Base-by-base conservation (phyloP, 2,113 vertebrate species). In the Chlamydotis undulata region DNA sequence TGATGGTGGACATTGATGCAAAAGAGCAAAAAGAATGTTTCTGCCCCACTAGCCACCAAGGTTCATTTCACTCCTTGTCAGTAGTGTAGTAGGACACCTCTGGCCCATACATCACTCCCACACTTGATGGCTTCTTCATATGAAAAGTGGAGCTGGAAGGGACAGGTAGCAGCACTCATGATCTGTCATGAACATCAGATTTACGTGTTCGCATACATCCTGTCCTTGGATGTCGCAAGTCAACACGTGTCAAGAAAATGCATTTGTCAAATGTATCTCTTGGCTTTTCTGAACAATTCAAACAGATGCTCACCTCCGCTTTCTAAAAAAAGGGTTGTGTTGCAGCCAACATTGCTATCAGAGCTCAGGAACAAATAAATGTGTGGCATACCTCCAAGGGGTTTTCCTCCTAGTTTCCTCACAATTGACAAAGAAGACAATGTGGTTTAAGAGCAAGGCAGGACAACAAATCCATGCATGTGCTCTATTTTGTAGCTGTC, bases 341-440 rank as follows among this genome's bases (percentile, higher is more conserved):
- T 75, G 61, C 73, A 96, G 96, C 91, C 94, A 96, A 90, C 39
- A 26, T 9, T 64, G 64, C 87, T 77, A 63, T 96, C 82, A 50
- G 85, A 85, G 83, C 87, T 63, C 94, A 93, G 95, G 96, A 97
- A 95, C 95, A 96, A 96, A 95, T 87, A 97, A 92, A 90, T 19
- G n/a, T 84, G 87, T 97, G 96, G 97, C 96, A 92, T 64, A 41
- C 39, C 89, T 96, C 97, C 97, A 97, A 96, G 87, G 95, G 95
- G 83, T 55, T 95, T 97, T 95, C 84, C 96, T 63, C 59, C 87
- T 55, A 19, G 12, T 82, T 96, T 96, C 85, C 76, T 94, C 52
- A 92, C 85, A 95, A 94, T 84, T 94, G 90, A 97, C 96, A 97
- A 96, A 95, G 95, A 96, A 88, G 68, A 49, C 90, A 92, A 94